A percentile compares a stretch with the other conserved stretches of the same genome.
These are phyloP conservation scores for Andricus curvator DNA, from an alignment of 2,888 invertebrate genomes.

Conservation along the genomic window DNA sequence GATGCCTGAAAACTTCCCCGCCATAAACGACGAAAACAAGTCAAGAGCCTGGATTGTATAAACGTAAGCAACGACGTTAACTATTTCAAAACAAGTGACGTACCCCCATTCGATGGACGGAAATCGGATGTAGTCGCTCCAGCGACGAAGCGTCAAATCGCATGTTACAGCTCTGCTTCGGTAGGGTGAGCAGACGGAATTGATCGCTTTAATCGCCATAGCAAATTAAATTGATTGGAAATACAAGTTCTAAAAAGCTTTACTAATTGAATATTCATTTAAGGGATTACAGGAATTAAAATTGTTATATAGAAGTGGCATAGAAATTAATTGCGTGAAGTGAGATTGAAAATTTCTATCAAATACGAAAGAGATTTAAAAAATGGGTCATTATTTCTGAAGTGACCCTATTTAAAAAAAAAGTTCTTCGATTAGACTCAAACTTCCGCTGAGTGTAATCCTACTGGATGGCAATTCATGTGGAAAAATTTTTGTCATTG, in stretches of 20 bases:
- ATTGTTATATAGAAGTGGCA: neutral
- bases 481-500: no score
- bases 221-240: constrained; percentile 28
- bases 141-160: constrained; percentile 35
- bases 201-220: constrained; percentile 9
- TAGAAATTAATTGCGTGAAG: no score
- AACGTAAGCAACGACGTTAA: constrained; percentile 67
- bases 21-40: constrained; percentile 67
- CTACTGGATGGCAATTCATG: no score
- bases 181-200: constrained; percentile 14
- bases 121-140: constrained; percentile 25
- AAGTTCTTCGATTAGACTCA: no score
- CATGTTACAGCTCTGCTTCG: constrained; percentile 22
- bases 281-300: neutral
- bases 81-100: constrained; percentile 68
- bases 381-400: no score
- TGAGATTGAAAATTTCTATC: no score
- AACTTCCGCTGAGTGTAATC: no score
- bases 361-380: no score
- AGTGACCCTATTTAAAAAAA: no score
- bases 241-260: neutral
- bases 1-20: constrained; percentile 70
- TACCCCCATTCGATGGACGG: constrained; percentile 56
- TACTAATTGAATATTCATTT: neutral
- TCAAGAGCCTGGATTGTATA: constrained; percentile 56